A percentile compares a stretch with the other conserved stretches of the same genome.
These are phyloP conservation scores for Peromyscus nudipes DNA, from an alignment of 2,797 vertebrate genomes.

Conservation along the genomic window DNA sequence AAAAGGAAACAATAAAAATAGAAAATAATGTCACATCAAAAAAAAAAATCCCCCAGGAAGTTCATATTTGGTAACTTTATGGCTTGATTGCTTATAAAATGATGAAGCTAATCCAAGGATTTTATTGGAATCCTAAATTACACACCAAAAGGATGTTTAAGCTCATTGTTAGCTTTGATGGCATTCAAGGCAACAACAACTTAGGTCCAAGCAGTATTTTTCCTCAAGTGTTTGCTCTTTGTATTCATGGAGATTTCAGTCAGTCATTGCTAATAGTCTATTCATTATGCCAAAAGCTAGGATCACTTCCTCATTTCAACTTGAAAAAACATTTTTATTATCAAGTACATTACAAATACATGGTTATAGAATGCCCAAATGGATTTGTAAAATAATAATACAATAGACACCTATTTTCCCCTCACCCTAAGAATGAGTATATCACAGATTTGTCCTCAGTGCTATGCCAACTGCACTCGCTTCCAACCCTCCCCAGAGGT, in stretches of 20 bases:
- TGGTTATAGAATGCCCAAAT: neutral
- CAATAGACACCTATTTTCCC: neutral
- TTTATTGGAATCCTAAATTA: slow-evolving; percentile 46
- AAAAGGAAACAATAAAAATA: slow-evolving; percentile 55
- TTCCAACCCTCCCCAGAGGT: neutral
- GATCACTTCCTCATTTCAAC: neutral
- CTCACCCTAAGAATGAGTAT: neutral
- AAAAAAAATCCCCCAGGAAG: neutral
- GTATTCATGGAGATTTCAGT: slow-evolving; percentile 3
- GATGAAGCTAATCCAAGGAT: neutral
- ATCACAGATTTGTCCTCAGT: neutral
- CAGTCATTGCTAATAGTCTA: neutral
- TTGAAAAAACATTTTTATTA: neutral
- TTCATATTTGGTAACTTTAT: slow-evolving; percentile 52
- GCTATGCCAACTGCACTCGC: neutral
- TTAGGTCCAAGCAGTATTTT: neutral
- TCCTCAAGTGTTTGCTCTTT: neutral
- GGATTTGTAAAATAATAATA: slow-evolving; percentile 35
- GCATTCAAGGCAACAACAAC: neutral
- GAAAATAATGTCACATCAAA: slow-evolving; percentile 41
- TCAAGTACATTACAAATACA: slow-evolving; percentile 25
- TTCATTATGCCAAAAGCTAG: neutral
- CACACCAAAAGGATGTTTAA: neutral
- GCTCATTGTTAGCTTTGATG: neutral
- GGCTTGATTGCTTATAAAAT: slow-evolving; percentile 27